These are phyloP conservation scores for Plecotus auritus DNA, from an alignment of 2,113 vertebrate genomes.

Conservation along the genomic window DNA sequence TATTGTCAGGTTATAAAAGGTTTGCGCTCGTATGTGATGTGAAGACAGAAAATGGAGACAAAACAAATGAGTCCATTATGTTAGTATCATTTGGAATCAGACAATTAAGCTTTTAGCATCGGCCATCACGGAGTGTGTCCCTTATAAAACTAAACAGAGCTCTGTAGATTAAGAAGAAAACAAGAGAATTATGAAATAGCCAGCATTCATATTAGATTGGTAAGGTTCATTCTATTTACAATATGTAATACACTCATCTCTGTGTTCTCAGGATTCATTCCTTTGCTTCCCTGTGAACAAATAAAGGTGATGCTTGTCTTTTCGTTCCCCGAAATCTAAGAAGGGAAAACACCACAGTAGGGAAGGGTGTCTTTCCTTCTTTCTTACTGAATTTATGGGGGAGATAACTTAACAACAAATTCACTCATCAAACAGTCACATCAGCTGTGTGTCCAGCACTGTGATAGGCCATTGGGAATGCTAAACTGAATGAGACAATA, in stretches of 20 bases:
- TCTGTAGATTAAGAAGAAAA: background rate
- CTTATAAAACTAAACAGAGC: slow-evolving; percentile 5
- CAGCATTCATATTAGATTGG: background rate
- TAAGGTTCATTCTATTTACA: slow-evolving; percentile 23
- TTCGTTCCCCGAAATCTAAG: background rate
- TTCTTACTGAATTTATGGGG: background rate
- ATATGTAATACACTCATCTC: background rate
- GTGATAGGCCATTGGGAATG: background rate
- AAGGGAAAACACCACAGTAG: background rate
- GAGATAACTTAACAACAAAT: background rate
- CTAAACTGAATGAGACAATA: background rate
- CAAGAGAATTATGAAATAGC: background rate
- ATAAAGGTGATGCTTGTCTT: background rate
- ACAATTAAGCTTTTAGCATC: slow-evolving; percentile 24
- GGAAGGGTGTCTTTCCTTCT: background rate
- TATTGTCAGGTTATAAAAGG: slow-evolving; percentile 47
- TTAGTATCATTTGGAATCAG: slow-evolving; percentile 35
- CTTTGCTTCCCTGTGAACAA: background rate
- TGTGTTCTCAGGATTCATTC: background rate
- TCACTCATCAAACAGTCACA: background rate
- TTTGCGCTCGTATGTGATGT: slow-evolving; percentile 12
- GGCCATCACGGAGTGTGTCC: slow-evolving; percentile 3
- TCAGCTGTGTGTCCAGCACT: background rate
- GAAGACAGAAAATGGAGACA: slow-evolving; percentile 15
- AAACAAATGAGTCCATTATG: slow-evolving; percentile 30